These are phyloP conservation scores for Eulemur macaco DNA, from an alignment of 2,113 vertebrate species.

Conservation along the genomic window DNA sequence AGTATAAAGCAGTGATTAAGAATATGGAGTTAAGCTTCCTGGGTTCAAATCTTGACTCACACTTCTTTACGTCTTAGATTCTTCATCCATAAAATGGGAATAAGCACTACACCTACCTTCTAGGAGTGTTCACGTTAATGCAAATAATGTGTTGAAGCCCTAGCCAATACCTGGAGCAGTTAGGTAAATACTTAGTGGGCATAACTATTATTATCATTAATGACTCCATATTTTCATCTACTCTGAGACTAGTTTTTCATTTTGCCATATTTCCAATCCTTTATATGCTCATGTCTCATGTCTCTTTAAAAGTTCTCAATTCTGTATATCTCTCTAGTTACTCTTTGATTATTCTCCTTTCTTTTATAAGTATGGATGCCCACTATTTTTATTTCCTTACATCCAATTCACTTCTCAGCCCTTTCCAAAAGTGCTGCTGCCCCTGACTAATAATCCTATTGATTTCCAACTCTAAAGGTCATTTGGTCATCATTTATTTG, in stretches of 20 bases:
- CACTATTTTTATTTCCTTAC: not conserved
- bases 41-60: slow-evolving; percentile 17
- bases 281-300: not conserved
- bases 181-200: not conserved
- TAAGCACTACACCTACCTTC: not conserved
- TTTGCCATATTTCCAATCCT: not conserved
- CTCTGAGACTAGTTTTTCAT: not conserved
- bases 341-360: not conserved
- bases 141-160: not conserved
- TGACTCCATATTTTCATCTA: not conserved
- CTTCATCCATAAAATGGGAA: not conserved
- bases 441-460: not conserved
- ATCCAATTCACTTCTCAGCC: not conserved
- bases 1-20: not conserved
- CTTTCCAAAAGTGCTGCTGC: not conserved
- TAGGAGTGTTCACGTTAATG: not conserved
- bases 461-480: not conserved
- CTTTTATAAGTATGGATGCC: not conserved
- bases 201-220: not conserved
- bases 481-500: not conserved
- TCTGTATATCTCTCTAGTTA: not conserved
- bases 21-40: not conserved
- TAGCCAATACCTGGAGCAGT: not conserved
- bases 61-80: not conserved
- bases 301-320: not conserved